Base-by-base conservation (phyloP, 2,113 vertebrate genomes). In the Tamias sibiricus region DNA sequence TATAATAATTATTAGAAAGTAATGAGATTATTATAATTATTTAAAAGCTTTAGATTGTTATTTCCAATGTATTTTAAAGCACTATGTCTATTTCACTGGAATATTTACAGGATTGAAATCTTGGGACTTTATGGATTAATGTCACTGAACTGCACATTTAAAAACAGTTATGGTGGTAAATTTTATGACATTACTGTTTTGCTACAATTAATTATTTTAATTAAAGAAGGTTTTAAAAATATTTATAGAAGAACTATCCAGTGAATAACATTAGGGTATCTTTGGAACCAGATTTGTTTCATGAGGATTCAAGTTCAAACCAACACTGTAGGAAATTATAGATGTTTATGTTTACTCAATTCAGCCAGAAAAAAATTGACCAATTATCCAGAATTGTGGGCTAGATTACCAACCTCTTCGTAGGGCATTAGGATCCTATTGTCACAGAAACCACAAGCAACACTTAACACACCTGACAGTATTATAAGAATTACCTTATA, bases 271-370 rank as follows among this genome's bases (percentile, higher is more conserved):
- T 37, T 47, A 87, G 14, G 3, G 11, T 89, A 11, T 74, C 37
- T 90, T 71, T 75, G 90, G 47, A 90, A 17, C 11, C 66, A 69
- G 37, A 49, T 77, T 95, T 94, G n/a, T 85, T 26, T 89, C 57
- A 8, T 4, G 20, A 62, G 30, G 1, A 5, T 80, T 66, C 32
- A 57, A 71, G 44, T 49, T 90, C 74, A 95, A 77, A 72, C 2
- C 10, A 49, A 32, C 28, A 32, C 10, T 20, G 11, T 22, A 93
- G 28, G 30, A 85, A 72, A 7, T 54, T 89, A 71, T 12, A 85
- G 14, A 68, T 22, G 16, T 72, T 24, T 92, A 44, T 74, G 32
- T 37, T 64, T 84, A 71, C 24, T 80, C n/a, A 84, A 76, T 75
- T 90, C 72, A 35, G n/a, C 74, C 40, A 90, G 9, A 37, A 86